These are phyloP conservation scores for Rachycentron canadum DNA, from an alignment of 2,797 vertebrate genomes.

Conservation along the genomic window DNA sequence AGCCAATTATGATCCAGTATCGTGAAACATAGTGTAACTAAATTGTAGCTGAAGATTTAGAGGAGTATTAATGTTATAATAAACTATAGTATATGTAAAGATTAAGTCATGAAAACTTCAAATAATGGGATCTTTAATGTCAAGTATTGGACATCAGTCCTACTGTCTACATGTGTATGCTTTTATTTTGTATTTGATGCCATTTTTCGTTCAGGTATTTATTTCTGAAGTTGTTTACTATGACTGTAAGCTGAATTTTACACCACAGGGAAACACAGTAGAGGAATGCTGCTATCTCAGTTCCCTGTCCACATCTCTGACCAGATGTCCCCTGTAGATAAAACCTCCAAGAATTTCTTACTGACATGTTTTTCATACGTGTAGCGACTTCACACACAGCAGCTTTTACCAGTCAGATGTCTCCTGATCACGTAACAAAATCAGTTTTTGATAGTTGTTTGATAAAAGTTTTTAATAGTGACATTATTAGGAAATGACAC, in stretches of 20 bases:
- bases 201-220: constrained; percentile 23
- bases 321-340: constrained; percentile 7
- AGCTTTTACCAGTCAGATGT: not conserved
- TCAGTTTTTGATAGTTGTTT: constrained; percentile 13
- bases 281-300: constrained; percentile 35
- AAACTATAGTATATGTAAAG: not conserved
- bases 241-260: constrained; percentile 12
- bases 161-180: not conserved
- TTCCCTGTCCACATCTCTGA: not conserved
- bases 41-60: not conserved
- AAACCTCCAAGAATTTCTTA: not conserved
- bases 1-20: constrained; percentile 9
- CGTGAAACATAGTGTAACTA: not conserved
- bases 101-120: not conserved
- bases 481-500: constrained; percentile 22
- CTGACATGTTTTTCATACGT: not conserved
- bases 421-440: not conserved
- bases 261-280: not conserved
- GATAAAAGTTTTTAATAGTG: not conserved
- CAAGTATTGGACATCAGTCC: not conserved
- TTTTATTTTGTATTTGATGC: constrained; percentile 32
- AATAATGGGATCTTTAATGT: constrained; percentile 1
- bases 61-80: not conserved
- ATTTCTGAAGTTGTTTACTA: constrained; percentile 10
- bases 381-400: not conserved